Evolutionary conservation across 1,140 invertebrate species (phyloP).

Genomic region (Meloidogyne hapla): DNA sequence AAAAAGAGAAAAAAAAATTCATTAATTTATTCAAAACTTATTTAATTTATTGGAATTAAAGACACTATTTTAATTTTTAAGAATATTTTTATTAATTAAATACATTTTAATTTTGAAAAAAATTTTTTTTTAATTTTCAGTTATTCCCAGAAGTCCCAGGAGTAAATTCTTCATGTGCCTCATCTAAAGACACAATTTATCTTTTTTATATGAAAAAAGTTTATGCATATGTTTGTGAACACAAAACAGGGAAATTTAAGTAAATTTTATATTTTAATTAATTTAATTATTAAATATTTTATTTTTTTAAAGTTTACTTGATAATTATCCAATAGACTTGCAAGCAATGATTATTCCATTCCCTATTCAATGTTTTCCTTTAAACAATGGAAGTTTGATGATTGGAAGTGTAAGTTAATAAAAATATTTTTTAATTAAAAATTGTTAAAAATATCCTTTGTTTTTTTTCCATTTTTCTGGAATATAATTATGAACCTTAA

Average conservation of each 20-base stretch:
- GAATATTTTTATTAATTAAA: neutral
- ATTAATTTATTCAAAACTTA: too few species aligned
- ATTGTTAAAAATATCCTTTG: too few species aligned
- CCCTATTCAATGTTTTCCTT: conserved; percentile 5
- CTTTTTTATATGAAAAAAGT: conserved; percentile 3
- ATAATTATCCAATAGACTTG: neutral
- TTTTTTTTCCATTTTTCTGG: too few species aligned
- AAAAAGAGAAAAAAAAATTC: too few species aligned
- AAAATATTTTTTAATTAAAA: neutral
- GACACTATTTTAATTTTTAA: too few species aligned
- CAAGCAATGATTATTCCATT: neutral
- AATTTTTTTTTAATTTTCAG: neutral
- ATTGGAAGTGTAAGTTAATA: neutral
- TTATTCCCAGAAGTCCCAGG: neutral
- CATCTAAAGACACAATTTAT: neutral
- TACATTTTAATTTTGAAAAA: neutral
- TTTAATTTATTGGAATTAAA: too few species aligned
- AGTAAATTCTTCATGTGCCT: neutral
- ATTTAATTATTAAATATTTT: neutral
- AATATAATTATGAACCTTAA: too few species aligned
- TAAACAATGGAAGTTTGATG: conserved; percentile 1
- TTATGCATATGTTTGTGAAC: neutral
- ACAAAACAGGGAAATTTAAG: neutral
- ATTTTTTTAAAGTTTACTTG: neutral
- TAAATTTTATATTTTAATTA: neutral